A percentile compares a stretch with the other conserved stretches of the same genome.
Conservation (phyloP, 2,888 invertebrate genomes). For the Ariolimax columbianus region DNA sequence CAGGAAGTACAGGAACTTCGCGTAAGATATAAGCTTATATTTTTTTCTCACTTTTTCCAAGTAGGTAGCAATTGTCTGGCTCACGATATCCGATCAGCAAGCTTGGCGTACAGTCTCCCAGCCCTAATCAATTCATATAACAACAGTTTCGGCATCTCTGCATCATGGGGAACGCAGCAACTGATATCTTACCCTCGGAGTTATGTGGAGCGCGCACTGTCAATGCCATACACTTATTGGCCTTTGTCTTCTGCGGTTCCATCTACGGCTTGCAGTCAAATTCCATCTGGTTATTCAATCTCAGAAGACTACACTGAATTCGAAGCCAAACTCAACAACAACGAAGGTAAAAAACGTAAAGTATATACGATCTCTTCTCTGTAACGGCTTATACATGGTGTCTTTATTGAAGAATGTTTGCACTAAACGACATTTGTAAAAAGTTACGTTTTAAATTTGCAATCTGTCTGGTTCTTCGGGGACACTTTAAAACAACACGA, state of each 20-base stretch:
- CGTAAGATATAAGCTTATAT: not conserved
- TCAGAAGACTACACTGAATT: not conserved
- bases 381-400: no score
- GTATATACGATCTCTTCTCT: not conserved
- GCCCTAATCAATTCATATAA: not conserved
- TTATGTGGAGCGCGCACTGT: not conserved
- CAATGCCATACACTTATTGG: not conserved
- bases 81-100: not conserved
- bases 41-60: not conserved
- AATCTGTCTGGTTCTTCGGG: no score
- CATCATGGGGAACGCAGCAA: conserved; percentile 9
- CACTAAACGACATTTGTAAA: no score
- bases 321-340: not conserved
- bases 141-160: not conserved
- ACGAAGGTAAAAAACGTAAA: not conserved
- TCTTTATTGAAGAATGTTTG: no score
- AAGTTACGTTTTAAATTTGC: no score
- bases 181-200: not conserved
- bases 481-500: no score
- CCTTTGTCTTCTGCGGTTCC: not conserved
- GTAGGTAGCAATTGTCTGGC: not conserved
- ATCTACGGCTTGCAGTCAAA: not conserved
- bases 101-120: conserved; percentile 11
- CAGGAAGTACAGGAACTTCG: no score
- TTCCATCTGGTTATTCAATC: not conserved